phyloP scores from a whole-genome alignment of 1,140 invertebrate genomes.

The Aphelenchoides besseyi region DNA sequence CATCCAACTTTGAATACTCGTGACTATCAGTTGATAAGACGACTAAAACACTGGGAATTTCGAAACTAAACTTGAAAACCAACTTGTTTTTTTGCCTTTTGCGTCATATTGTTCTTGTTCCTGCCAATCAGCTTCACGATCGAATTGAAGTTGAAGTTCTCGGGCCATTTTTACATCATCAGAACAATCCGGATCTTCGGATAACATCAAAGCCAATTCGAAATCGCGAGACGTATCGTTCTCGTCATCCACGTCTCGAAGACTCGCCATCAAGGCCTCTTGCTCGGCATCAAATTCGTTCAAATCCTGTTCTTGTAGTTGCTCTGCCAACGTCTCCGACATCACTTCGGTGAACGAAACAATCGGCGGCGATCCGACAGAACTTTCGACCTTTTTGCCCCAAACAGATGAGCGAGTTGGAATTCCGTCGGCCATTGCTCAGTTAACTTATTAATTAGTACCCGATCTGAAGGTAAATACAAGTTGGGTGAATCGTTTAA shows the following conservation, averaged over 20 bases:
- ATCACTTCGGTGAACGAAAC: conserved; percentile 57
- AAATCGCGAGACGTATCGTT: conserved; percentile 12
- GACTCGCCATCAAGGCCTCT: conserved; percentile 23
- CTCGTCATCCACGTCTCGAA: conserved; percentile 20
- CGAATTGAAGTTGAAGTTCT: conserved; percentile 56
- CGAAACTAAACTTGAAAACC: not conserved
- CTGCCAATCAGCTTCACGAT: conserved; percentile 51
- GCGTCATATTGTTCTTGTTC: conserved; percentile 30
- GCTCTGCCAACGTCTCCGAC: conserved; percentile 49
- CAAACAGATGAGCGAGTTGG: not conserved
- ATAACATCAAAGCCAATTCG: conserved; percentile 37
- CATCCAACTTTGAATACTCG: conserved; percentile 33
- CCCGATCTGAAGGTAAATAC: too few relatives aligned
- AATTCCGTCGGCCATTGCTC: not conserved
- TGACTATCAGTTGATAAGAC: conserved; percentile 36
- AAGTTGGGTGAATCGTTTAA: too few relatives aligned
- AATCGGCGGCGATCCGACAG: conserved; percentile 31
- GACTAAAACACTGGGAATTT: conserved; percentile 24
- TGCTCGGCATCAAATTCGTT: conserved; percentile 24
- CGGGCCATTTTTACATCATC: conserved; percentile 46
- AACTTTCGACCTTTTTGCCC: not conserved
- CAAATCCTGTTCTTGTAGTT: conserved; percentile 40
- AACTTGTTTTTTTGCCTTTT: conserved; percentile 19
- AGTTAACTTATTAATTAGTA: too few relatives aligned
- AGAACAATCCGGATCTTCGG: conserved; percentile 45